Conservation (phyloP, 2,113 vertebrate genomes). For the Mesocricetus auratus region DNA sequence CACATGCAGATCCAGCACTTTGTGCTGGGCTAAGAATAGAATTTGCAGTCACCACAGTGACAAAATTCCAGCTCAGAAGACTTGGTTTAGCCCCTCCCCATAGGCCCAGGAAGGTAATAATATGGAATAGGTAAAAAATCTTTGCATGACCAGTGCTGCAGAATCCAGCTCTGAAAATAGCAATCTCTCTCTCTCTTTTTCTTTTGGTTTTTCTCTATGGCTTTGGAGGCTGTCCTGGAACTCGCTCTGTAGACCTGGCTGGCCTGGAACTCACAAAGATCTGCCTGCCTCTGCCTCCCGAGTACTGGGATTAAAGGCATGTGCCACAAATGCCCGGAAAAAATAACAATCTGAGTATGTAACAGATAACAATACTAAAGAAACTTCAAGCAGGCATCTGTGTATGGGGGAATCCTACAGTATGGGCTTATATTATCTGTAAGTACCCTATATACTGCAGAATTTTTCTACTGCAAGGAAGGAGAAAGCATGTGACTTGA, state of each 20-base stretch:
- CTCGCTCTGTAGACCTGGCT: no score
- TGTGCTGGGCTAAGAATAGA: slow-evolving; percentile 80
- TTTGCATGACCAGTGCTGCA: slow-evolving; percentile 35
- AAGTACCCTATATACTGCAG: background rate
- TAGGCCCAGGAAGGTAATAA: slow-evolving; percentile 48
- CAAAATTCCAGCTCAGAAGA: slow-evolving; percentile 72
- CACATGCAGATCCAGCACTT: slow-evolving; percentile 81
- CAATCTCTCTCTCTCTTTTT: no score
- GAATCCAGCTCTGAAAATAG: slow-evolving; percentile 41
- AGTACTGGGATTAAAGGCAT: no score
- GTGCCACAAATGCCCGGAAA: no score
- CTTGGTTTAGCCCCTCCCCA: slow-evolving; percentile 54
- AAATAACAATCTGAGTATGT: no score
- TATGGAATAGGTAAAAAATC: background rate
- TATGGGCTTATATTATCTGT: background rate
- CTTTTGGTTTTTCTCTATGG: no score
- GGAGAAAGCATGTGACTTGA: slow-evolving; percentile 29
- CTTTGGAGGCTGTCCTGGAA: no score
- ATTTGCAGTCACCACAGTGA: slow-evolving; percentile 79
- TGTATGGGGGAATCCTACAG: background rate
- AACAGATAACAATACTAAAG: slow-evolving; percentile 38
- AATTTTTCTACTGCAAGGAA: slow-evolving; percentile 43
- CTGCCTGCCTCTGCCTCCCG: no score
- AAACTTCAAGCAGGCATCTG: background rate
- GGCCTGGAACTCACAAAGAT: no score